These are phyloP conservation scores for Tiliqua scincoides DNA, from an alignment of 2,113 vertebrate species.

Conservation along the genomic window DNA sequence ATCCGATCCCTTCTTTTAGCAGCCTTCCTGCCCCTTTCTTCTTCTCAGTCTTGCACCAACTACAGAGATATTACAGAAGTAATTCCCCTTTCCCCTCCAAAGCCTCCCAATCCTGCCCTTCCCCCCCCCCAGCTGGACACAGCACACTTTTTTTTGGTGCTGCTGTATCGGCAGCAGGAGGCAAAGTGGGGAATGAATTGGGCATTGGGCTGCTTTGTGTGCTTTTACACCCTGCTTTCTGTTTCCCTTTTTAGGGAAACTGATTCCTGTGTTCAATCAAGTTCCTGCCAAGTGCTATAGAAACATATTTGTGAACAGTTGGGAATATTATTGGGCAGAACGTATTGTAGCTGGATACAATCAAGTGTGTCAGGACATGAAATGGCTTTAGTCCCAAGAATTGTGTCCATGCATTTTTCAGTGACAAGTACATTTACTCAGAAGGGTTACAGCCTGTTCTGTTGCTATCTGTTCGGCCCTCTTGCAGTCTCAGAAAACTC, in stretches of 20 bases:
- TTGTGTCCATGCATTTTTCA: neutral
- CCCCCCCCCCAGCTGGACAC: too few relatives aligned
- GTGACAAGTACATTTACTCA: neutral
- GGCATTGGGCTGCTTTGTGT: neutral
- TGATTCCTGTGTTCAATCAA: neutral
- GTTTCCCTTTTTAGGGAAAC: neutral
- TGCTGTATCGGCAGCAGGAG: neutral
- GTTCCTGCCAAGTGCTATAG: neutral
- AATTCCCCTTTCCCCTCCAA: too few relatives aligned
- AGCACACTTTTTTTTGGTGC: neutral
- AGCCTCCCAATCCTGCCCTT: too few relatives aligned
- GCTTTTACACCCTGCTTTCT: neutral
- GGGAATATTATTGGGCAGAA: neutral
- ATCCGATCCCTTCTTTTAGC: too few relatives aligned
- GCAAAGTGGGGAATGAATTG: too few relatives aligned
- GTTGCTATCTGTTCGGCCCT: neutral
- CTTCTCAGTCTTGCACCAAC: too few relatives aligned
- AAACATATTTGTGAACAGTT: neutral
- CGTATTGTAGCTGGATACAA: slow-evolving; percentile 16
- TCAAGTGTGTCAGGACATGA: neutral
- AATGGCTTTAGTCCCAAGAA: neutral
- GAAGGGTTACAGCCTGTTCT: slow-evolving; percentile 8
- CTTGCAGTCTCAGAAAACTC: neutral
- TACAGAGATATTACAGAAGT: too few relatives aligned
- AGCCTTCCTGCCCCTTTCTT: too few relatives aligned